Evolutionary conservation across 2,888 invertebrate species (phyloP).

Genomic region (Xiphydria camelus): DNA sequence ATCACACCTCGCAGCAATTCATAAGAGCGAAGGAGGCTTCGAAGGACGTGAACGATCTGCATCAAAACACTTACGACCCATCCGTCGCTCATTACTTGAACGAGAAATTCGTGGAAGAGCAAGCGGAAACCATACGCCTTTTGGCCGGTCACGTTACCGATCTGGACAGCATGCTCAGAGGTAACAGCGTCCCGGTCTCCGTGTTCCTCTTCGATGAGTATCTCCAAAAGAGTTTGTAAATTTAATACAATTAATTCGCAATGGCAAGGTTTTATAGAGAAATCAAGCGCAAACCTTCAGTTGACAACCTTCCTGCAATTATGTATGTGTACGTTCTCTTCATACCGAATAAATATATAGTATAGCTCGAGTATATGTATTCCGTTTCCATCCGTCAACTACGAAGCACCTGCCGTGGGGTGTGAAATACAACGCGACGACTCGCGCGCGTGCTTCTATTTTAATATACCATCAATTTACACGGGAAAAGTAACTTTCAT

Average conservation of each 20-base stretch:
- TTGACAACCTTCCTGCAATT: too few relatives aligned
- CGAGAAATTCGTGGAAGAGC: conserved; percentile 73
- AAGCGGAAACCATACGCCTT: conserved; percentile 69
- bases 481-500: not conserved
- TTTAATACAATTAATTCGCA: conserved; percentile 1
- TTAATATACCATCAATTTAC: conserved; percentile 1
- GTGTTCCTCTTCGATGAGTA: conserved; percentile 78
- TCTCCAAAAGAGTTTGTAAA: conserved; percentile 43
- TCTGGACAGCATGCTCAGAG: conserved; percentile 67
- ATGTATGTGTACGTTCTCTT: too few relatives aligned
- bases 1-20: conserved; percentile 64
- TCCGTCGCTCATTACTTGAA: conserved; percentile 74
- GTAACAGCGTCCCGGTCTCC: conserved; percentile 66
- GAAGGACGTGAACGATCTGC: too few relatives aligned
- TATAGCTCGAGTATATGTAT: too few relatives aligned
- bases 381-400: too few relatives aligned
- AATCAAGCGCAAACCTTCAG: too few relatives aligned
- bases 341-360: too few relatives aligned
- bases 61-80: conserved; percentile 62
- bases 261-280: too few relatives aligned
- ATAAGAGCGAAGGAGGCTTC: too few relatives aligned
- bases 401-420: too few relatives aligned
- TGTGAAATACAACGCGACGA: too few relatives aligned
- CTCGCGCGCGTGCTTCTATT: too few relatives aligned
- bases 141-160: conserved; percentile 76